Base-by-base conservation (phyloP, 2,888 invertebrate species). In the Lissonota sp. region DNA sequence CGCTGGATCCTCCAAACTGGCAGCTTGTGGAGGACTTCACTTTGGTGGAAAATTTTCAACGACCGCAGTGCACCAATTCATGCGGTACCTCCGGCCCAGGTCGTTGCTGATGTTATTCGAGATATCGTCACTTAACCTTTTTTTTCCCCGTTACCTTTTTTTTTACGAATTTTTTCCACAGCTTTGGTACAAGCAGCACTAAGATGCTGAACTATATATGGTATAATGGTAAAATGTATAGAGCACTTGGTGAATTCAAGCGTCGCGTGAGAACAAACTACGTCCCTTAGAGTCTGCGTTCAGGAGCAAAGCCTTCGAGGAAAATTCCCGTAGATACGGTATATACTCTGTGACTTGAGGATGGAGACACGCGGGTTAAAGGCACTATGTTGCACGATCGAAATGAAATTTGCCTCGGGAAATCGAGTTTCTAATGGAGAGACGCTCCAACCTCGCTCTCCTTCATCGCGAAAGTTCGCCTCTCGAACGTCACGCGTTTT, bases 381-480 rank as follows among this genome's bases (percentile, higher is more conserved):
- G 64, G 64, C 62, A 62, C 62, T 63, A 67, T 72, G 66, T 70
- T 62, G 71, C 71, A 58, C 71, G 70, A 79, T 82, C 63, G 62
- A 75, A 82, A 79, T 82, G 67, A 82, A 82, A 75, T 82, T 82
- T 82, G 82, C 79, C 79, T 72, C 12, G 49, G 74, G 60, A 82
- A 82, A 82, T 82, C 66, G 82, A 82, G 81, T 82, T 79, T 82
- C 81, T 82, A 82, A 82, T 82, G 79, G 81, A 78, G 81, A 75
- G 55, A 69, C 74, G 62, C n/a, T 6, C 62, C 67, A 46, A 16
- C 8, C 72, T 40, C 46, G 10, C 4, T 42, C 55, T 26, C n/a
- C n/a, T n/a, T n/a, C n/a, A n/a, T n/a, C n/a, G n/a, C n/a, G n/a
- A n/a, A n/a, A n/a, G 73, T 74, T 64, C 12, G 49, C 57, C 80